A percentile compares a stretch with the other conserved stretches of the same genome.
Evolutionary conservation across 2,113 vertebrate species (phyloP).

Genomic region (Cyanistes caeruleus): DNA sequence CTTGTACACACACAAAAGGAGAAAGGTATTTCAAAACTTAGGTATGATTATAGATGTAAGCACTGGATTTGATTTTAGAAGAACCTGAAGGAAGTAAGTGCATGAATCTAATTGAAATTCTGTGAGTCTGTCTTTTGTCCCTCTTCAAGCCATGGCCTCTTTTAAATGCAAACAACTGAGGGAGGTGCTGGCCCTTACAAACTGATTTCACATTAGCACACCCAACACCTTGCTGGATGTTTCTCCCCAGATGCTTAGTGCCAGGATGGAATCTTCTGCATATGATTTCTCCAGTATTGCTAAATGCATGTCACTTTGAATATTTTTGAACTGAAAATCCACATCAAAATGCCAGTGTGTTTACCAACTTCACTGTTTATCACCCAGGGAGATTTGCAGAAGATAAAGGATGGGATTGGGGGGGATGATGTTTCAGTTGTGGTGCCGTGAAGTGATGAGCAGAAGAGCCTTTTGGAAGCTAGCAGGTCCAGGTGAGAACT

Average conservation of each 20-base stretch:
- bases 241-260: not conserved
- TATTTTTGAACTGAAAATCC: not conserved
- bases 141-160: not conserved
- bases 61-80: not conserved
- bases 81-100: not conserved
- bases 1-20: not conserved
- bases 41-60: constrained; percentile 19
- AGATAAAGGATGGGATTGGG: not conserved
- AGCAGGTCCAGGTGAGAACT: not conserved
- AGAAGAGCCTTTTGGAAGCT: not conserved
- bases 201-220: not conserved
- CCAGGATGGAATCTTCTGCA: not conserved
- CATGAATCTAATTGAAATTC: constrained; percentile 36
- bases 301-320: not conserved
- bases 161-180: constrained; percentile 7
- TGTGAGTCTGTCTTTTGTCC: not conserved
- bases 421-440: not conserved
- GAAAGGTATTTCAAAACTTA: not conserved
- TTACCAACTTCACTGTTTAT: not conserved
- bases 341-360: not conserved
- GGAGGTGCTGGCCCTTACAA: not conserved
- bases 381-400: not conserved
- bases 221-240: not conserved
- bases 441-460: not conserved
- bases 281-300: not conserved